Conservation (phyloP, 2,888 invertebrate genomes). For the Lepas anatifera region DNA sequence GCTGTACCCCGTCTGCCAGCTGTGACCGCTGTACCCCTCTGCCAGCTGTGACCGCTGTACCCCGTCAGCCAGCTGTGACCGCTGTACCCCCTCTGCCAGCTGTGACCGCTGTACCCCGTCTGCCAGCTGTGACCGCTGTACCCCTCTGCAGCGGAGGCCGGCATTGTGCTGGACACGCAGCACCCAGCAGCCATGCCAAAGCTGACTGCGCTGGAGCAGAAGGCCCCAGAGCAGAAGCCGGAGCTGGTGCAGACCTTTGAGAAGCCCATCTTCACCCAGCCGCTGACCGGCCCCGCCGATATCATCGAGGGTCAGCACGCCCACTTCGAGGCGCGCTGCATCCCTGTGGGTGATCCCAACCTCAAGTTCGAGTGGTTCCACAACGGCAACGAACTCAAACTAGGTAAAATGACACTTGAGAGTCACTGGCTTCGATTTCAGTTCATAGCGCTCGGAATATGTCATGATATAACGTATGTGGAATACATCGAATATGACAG, state of each 20-base stretch:
- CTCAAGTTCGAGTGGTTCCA: conserved; percentile 91
- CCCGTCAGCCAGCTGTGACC: no score
- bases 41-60: no score
- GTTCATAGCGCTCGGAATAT: no score
- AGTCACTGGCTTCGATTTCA: no score
- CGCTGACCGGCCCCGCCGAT: conserved; percentile 64
- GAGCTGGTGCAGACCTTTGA: conserved; percentile 51
- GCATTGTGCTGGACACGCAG: conserved; percentile 75
- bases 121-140: background rate
- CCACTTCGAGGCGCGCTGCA: conserved; percentile 80
- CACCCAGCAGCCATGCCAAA: conserved; percentile 76
- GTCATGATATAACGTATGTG: no score
- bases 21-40: no score
- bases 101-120: no score
- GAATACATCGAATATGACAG: no score
- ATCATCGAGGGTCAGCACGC: conserved; percentile 84
- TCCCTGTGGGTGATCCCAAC: conserved; percentile 85
- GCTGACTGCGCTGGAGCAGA: conserved; percentile 73
- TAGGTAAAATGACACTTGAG: no score
- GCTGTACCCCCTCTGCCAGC: no score
- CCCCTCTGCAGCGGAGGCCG: conserved; percentile 54
- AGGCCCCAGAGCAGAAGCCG: conserved; percentile 39
- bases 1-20: no score
- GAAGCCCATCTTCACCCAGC: conserved; percentile 81
- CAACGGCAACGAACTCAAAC: conserved; percentile 81